phyloP scores from a whole-genome alignment of 2,113 vertebrate genomes.

The Xenotilapia caudafasciata region DNA sequence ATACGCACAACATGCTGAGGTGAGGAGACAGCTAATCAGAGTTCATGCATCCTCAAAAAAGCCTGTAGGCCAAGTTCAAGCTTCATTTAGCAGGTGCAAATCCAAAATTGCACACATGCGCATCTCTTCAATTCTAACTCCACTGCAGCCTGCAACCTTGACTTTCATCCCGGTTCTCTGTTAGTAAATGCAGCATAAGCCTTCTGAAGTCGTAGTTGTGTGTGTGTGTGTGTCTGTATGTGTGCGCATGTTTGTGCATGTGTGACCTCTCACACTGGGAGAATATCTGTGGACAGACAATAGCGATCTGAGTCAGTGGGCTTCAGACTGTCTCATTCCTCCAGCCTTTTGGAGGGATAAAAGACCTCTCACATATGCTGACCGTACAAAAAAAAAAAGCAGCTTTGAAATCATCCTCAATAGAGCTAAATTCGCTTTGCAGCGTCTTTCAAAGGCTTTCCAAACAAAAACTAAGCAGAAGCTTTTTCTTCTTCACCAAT shows the following conservation, averaged over 20 bases:
- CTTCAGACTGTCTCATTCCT: constrained; percentile 19
- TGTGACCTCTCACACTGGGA: constrained; percentile 5
- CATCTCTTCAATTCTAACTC: neutral
- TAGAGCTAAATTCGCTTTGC: constrained; percentile 33
- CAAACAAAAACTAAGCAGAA: constrained; percentile 26
- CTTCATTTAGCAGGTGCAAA: neutral
- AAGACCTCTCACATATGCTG: constrained; percentile 51
- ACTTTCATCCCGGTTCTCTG: neutral
- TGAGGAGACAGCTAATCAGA: constrained; percentile 31
- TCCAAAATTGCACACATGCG: neutral
- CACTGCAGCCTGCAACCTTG: constrained; percentile 9
- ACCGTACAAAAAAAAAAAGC: constrained; percentile 37
- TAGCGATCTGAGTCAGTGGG: constrained; percentile 5
- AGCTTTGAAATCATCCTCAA: constrained; percentile 62
- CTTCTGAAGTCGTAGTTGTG: neutral
- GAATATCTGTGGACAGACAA: constrained; percentile 25
- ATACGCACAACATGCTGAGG: neutral
- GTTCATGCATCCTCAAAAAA: neutral
- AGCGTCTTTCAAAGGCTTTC: constrained; percentile 32
- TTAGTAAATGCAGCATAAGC: constrained; percentile 3
- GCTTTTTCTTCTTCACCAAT: constrained; percentile 11
- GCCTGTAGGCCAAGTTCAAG: constrained; percentile 3
- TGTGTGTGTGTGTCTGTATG: neutral
- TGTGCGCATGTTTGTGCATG: neutral
- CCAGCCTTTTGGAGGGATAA: constrained; percentile 37